phyloP scores from a whole-genome alignment of 2,113 vertebrate genomes.

The Sander vitreus region DNA sequence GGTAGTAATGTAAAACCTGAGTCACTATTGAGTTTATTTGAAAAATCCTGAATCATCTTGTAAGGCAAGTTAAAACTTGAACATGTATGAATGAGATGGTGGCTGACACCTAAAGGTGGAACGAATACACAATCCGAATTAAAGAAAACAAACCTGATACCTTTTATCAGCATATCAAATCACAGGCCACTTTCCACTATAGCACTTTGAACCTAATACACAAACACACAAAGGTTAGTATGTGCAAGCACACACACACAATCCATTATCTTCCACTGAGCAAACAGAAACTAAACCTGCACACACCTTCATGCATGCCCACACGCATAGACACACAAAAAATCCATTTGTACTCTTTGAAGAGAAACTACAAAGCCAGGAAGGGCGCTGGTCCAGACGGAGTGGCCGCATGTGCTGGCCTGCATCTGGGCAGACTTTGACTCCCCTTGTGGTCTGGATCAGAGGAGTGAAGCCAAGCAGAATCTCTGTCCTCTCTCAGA shows the following conservation, averaged over 20 bases:
- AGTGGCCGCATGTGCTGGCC: constrained; percentile 24
- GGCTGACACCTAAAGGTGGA: constrained; percentile 5
- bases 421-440: constrained; percentile 36
- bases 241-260: constrained; percentile 18
- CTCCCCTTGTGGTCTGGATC: constrained; percentile 61
- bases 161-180: constrained; percentile 58
- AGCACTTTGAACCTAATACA: constrained; percentile 36
- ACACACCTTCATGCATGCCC: constrained; percentile 14
- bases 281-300: constrained; percentile 20
- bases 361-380: constrained; percentile 56
- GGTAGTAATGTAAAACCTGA: not conserved
- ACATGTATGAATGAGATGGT: not conserved
- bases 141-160: constrained; percentile 58
- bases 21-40: not conserved
- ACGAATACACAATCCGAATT: not conserved
- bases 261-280: constrained; percentile 29
- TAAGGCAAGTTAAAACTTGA: not conserved
- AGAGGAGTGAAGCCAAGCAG: constrained; percentile 66
- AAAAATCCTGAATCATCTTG: not conserved
- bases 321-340: constrained; percentile 26
- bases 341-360: constrained; percentile 62
- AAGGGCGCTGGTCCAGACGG: constrained; percentile 8
- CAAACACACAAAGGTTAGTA: constrained; percentile 33
- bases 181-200: constrained; percentile 45
- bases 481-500: constrained; percentile 63